Evolutionary conservation across 2,797 vertebrate species (phyloP), one percentile per base, ranked within the genome.

Genomic region (Parauchenoglanis punctatus): DNA sequence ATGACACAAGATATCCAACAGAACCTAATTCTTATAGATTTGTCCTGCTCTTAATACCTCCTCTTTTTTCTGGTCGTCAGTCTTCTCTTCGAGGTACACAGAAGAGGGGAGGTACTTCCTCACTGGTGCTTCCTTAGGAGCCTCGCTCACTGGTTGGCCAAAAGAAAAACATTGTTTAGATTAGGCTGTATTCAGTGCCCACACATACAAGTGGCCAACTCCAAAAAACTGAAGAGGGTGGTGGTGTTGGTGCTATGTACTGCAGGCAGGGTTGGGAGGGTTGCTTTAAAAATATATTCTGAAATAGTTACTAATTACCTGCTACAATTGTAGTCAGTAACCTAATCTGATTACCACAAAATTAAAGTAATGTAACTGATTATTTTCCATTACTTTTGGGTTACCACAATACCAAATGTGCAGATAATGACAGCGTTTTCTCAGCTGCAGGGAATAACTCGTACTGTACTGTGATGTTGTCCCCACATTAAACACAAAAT

Each of bases 41-140:
- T n/a, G 20, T n/a, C n/a, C 58, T 44, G 63, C 15, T 4, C 8
- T 31, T 68, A 52, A 82, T 23, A 88, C 98, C 97, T 99, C 98
- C 44, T 99, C 98, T 92, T 99, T 99, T 94, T 99, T 99, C 94
- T 99, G 98, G 86, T 99, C 96, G 0, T 99, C 98, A 0, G 96
- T 97, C 92, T 99, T 99, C 93, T 98, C 97, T 88, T 98, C 97
- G 91, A 99, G 95, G 92, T 98, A 99, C 89, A 96, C 91, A 0
- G 96, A 96, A 0, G 97, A 98, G 0, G 97, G 96, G 68, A 96
- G 91, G 13, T 96, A 96, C 89, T 97, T 97, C 77, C 96, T 96
- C 1, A 94, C 93, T 0, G 97, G 97, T 49, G 93, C 94, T 81
- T 99, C 98, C 85, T 97, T 98, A 0, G 98, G 98, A 0, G 97